Evolutionary conservation across 2,888 invertebrate species (phyloP), one percentile per base, ranked within the genome.

Genomic region (Sipha maydis): DNA sequence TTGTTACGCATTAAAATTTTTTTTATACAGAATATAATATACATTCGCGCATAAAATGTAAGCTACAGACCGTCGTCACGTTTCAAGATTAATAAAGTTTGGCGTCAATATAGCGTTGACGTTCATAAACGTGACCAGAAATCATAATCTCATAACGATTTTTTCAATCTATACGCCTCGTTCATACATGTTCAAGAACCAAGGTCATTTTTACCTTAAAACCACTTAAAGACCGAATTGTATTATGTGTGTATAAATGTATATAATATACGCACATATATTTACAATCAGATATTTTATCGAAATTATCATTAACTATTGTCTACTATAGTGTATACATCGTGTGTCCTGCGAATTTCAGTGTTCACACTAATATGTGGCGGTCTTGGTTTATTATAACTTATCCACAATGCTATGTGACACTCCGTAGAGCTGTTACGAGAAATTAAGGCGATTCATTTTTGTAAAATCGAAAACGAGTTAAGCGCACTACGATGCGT

Each of bases 111-210:
- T 69, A 67, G 69, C 21, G 69, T 82, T 67, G 80, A 80, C 67
- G 61, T 61, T 25, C 14, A n/a, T 8, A 17, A 38, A 80, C 80
- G 82, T 82, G 82, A 69, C 80, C 41, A 28, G 67, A 82, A 82
- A 82, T 69, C 5, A 11, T 25, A 21, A 82, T 82, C 3, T 31
- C 28, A 4, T 41, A 38, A 28, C 82, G 69, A 80, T 80, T 82
- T 69, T 11, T 80, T 41, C 34, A 28, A 9, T 38, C 28, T 11
- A 41, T 41, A n/a, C 17, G 19, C 14, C 19, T 80, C 41, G 38
- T 69, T 67, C 67, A 1, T n/a, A 25, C 9, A 9, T 34, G n/a
- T 61, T 79, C 19, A 28, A 3, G 34, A 80, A 67, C 56, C 28
- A 80, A 80, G 67, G 80, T 31, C 82, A 69, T 21, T 69, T 67